Conservation (phyloP, 1,140 invertebrate species). For the Gonatopus flavifemur region DNA sequence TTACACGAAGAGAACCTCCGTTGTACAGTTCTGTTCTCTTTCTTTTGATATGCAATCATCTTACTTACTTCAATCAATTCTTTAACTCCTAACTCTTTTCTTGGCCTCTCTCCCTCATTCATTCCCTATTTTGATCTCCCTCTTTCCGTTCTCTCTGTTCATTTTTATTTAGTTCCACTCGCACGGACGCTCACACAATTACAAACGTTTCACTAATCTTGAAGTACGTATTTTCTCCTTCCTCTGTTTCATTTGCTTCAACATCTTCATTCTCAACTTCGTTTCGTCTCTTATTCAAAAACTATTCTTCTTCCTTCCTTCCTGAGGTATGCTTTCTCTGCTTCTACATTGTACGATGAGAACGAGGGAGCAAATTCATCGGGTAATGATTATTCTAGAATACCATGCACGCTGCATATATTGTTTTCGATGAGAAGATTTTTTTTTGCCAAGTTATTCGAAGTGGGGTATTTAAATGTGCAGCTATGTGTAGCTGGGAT, state of each 20-base stretch:
- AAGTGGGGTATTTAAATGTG: too few relatives aligned
- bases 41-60: neutral
- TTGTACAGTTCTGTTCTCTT: slow-evolving; percentile 4
- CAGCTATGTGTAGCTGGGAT: too few relatives aligned
- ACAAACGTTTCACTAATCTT: slow-evolving; percentile 14
- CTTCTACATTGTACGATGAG: too few relatives aligned
- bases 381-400: too few relatives aligned
- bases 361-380: too few relatives aligned
- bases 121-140: slow-evolving; percentile 15
- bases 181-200: slow-evolving; percentile 5
- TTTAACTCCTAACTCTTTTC: neutral
- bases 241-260: neutral
- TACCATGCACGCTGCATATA: too few relatives aligned
- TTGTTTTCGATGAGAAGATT: too few relatives aligned
- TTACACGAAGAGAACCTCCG: neutral
- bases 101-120: slow-evolving; percentile 12
- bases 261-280: neutral
- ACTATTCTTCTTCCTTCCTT: neutral
- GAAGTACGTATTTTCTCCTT: slow-evolving; percentile 10
- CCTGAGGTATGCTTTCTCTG: too few relatives aligned
- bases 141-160: slow-evolving; percentile 18
- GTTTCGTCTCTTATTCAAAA: neutral
- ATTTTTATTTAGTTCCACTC: slow-evolving; percentile 6
- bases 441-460: too few relatives aligned
- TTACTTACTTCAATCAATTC: neutral